Evolutionary conservation across 2,113 vertebrate species (phyloP), one percentile per base, ranked within the genome.

Genomic region (Cisticola juncidis): DNA sequence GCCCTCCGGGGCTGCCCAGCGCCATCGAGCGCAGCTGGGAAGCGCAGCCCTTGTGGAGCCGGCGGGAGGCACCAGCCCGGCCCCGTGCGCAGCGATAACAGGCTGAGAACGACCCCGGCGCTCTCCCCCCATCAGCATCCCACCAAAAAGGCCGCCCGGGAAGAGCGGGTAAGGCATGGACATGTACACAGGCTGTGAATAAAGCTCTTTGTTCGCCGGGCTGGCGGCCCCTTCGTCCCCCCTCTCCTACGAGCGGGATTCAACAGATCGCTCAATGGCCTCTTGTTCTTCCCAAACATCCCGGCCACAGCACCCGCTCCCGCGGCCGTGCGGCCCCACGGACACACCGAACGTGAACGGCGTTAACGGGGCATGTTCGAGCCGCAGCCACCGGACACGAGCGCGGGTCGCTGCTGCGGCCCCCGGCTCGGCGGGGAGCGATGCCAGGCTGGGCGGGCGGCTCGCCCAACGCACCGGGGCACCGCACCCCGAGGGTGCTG

Each of bases 201-300:
- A 94, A 96, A 95, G 97, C 97, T 97, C 98, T 98, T 98, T 98
- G 98, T 98, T 97, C 95, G 36, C 81, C 77, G 95, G 57, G 95
- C 97, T 83, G 97, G 97, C 97, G 57, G 97, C 95, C 94, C 96
- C 97, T 95, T 70, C 89, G 88, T 97, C 94, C 95, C 96, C 93
- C 95, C 88, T 92, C 91, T 85, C 53, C 88, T 87, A 96, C 90
- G 61, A 97, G 97, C 71, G 57, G 95, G 90, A 97, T 96, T 94
- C 97, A 96, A 94, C 96, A 92, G 97, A 92, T 88, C 70, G 57
- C 97, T 98, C 98, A 98, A 98, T 97, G 96, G 97, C 91, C 88
- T 80, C 97, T 98, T 98, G 98, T 98, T 98, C 95, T 83, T 97
- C 97, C 94, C 64, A 45, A 95, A 91, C 62, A 97, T 95, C 98